phyloP scores from a whole-genome alignment of 2,113 vertebrate genomes.

The Oncorhynchus tshawytscha region DNA sequence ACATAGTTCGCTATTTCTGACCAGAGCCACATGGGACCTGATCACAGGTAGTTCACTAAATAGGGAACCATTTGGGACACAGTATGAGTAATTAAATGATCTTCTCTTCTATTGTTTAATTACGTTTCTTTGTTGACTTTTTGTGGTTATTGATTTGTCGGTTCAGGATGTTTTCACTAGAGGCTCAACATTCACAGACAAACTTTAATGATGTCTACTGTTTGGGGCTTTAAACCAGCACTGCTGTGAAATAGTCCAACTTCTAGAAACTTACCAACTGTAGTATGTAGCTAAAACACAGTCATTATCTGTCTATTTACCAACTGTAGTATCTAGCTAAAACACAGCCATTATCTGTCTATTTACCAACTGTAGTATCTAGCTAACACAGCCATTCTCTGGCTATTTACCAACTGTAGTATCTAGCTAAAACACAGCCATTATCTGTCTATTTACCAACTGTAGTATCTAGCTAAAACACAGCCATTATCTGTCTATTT shows the following conservation, averaged over 20 bases:
- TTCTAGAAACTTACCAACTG: neutral
- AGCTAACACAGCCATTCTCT: too few relatives aligned
- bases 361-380: too few relatives aligned
- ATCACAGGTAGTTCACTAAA: too few relatives aligned
- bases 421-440: too few relatives aligned
- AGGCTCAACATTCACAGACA: conserved; percentile 9
- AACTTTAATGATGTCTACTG: neutral
- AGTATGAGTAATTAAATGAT: conserved; percentile 26
- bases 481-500: too few relatives aligned
- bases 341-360: too few relatives aligned
- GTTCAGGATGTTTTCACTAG: conserved; percentile 8
- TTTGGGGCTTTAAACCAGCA: neutral
- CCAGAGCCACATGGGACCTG: neutral
- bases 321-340: too few relatives aligned
- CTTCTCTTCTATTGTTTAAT: conserved; percentile 15
- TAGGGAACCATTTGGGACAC: conserved; percentile 7
- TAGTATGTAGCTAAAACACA: too few relatives aligned
- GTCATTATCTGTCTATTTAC: too few relatives aligned
- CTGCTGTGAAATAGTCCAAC: neutral
- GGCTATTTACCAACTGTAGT: too few relatives aligned
- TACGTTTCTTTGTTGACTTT: conserved; percentile 21
- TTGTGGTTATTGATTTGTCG: conserved; percentile 27
- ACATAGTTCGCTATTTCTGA: neutral
- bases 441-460: too few relatives aligned
- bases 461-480: too few relatives aligned